Evolutionary conservation across 2,888 invertebrate genomes (phyloP).

Genomic region (Pseudanteris insignis): DNA sequence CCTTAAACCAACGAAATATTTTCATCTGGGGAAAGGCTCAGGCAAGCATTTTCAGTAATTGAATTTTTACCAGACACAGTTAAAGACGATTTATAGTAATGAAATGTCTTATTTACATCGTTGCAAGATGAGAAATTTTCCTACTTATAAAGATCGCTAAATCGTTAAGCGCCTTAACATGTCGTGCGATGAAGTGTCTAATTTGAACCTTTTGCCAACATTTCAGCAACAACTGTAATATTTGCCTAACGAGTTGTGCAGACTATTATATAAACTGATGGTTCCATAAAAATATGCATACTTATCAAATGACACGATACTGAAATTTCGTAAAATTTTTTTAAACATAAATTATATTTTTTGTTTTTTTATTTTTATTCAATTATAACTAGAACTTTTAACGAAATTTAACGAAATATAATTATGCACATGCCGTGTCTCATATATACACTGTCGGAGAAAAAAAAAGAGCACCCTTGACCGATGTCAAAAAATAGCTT

Average conservation of each 20-base stretch:
- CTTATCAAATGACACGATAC: too few relatives aligned
- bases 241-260: too few relatives aligned
- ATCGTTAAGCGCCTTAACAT: slow-evolving; percentile 53
- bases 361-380: too few relatives aligned
- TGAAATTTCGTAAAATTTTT: too few relatives aligned
- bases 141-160: slow-evolving; percentile 50
- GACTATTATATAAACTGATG: slow-evolving; percentile 34
- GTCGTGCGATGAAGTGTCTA: slow-evolving; percentile 43
- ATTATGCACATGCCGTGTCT: too few relatives aligned
- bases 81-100: slow-evolving; percentile 53
- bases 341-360: too few relatives aligned
- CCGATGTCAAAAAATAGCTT: too few relatives aligned
- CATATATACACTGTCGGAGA: too few relatives aligned
- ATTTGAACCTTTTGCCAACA: slow-evolving; percentile 39
- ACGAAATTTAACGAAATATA: too few relatives aligned
- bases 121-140: slow-evolving; percentile 48
- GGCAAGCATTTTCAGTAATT: slow-evolving; percentile 44
- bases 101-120: slow-evolving; percentile 52
- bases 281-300: too few relatives aligned
- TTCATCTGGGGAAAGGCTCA: slow-evolving; percentile 14
- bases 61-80: slow-evolving; percentile 42
- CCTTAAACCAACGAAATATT: slow-evolving; percentile 32
- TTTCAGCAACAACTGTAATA: slow-evolving; percentile 46
- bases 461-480: too few relatives aligned
- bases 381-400: too few relatives aligned